phyloP scores from a whole-genome alignment of 2,888 invertebrate genomes.

The Tuta absoluta region DNA sequence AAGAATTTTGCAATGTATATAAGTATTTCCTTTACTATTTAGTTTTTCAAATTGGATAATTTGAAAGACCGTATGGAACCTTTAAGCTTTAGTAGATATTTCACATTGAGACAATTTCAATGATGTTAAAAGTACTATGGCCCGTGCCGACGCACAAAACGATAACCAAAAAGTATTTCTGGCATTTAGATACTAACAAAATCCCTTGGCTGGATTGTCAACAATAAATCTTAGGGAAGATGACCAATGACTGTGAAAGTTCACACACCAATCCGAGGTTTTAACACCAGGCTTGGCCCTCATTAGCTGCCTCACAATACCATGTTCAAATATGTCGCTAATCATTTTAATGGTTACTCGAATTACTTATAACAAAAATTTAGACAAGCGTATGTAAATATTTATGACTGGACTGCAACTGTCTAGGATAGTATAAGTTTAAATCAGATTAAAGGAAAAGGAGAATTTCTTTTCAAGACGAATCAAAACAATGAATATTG shows the following conservation, averaged over 20 bases:
- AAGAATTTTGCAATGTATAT: too few relatives aligned
- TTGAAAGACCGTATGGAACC: too few relatives aligned
- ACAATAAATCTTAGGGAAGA: conserved; percentile 58
- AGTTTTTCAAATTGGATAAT: too few relatives aligned
- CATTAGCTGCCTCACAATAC: conserved; percentile 58
- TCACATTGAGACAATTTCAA: neutral
- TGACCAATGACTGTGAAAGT: conserved; percentile 76
- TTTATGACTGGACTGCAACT: conserved; percentile 9
- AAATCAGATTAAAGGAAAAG: too few relatives aligned
- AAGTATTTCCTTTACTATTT: too few relatives aligned
- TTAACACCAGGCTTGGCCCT: conserved; percentile 74
- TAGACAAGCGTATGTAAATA: conserved; percentile 14
- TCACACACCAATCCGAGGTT: conserved; percentile 79
- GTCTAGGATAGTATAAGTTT: neutral
- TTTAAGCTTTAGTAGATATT: too few relatives aligned
- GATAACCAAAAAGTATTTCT: conserved; percentile 25
- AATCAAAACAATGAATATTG: too few relatives aligned
- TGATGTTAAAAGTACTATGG: conserved; percentile 2
- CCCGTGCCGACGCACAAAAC: conserved; percentile 36
- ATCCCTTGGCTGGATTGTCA: conserved; percentile 50
- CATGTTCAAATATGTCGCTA: conserved; percentile 62
- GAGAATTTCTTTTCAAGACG: too few relatives aligned
- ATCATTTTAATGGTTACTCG: conserved; percentile 69
- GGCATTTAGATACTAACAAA: conserved; percentile 44
- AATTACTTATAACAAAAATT: conserved; percentile 56